Percentiles rank a stretch among this genome's conserved stretches.
Evolutionary conservation across 2,888 invertebrate species (phyloP).

Genomic region (Drosophila tanythrix): DNA sequence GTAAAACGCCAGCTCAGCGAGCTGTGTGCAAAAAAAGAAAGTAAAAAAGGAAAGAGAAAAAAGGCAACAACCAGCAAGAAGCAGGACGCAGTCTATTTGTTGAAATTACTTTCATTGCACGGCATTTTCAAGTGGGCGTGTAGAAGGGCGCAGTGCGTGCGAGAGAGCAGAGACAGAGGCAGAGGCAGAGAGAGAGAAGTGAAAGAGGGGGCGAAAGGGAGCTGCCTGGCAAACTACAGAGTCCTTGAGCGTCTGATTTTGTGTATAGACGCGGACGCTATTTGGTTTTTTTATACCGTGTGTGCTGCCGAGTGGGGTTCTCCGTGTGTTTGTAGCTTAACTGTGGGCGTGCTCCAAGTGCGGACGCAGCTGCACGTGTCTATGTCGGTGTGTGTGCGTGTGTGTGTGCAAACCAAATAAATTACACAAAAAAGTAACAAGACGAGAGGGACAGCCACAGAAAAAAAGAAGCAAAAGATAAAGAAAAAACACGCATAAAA

Average conservation of each 20-base stretch:
- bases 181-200: not conserved
- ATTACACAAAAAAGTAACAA: conserved; percentile 60
- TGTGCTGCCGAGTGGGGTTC: conserved; percentile 41
- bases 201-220: not conserved
- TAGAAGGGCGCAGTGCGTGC: conserved; percentile 10
- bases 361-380: not conserved
- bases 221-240: conserved; percentile 63
- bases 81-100: conserved; percentile 70
- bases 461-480: not conserved
- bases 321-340: not conserved
- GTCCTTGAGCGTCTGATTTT: conserved; percentile 83
- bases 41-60: conserved; percentile 31
- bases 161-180: conserved; percentile 6
- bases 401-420: conserved; percentile 47
- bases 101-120: conserved; percentile 81
- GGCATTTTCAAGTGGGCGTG: conserved; percentile 59
- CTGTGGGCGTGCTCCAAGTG: conserved; percentile 38
- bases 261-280: conserved; percentile 79
- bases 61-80: conserved; percentile 21
- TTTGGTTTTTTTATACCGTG: conserved; percentile 65
- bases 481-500: not conserved
- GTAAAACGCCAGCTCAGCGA: conserved; percentile 26
- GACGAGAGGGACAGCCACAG: conserved; percentile 26
- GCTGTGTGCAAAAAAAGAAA: conserved; percentile 20
- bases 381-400: not conserved